Conservation (phyloP, 2,113 vertebrate species). For the Corythaixoides concolor region DNA sequence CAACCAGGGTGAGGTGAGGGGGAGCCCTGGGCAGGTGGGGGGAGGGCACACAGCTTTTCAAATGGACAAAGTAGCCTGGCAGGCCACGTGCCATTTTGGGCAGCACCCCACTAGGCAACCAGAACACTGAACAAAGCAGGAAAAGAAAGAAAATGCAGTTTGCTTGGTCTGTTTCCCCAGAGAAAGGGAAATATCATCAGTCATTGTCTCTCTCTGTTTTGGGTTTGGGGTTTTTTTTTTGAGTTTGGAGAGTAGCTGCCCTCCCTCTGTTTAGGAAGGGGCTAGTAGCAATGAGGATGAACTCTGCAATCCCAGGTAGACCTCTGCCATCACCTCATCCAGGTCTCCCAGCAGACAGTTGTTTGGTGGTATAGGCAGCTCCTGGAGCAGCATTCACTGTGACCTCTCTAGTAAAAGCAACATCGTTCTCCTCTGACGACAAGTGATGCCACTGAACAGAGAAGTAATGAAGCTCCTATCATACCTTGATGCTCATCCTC, state of each 20-base stretch:
- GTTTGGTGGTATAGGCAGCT: background rate
- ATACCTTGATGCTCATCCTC: background rate
- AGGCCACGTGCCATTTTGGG: background rate
- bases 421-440: background rate
- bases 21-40: background rate
- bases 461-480: background rate
- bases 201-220: background rate
- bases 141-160: background rate
- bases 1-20: background rate
- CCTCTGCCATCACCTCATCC: background rate
- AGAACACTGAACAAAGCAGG: background rate
- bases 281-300: background rate
- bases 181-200: background rate
- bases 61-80: background rate
- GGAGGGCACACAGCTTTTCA: background rate
- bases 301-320: background rate
- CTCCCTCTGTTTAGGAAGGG: background rate
- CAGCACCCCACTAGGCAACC: background rate
- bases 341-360: background rate
- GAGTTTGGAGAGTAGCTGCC: background rate
- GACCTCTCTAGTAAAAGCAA: background rate
- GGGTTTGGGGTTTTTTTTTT: background rate
- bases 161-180: background rate
- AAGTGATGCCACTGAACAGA: background rate
- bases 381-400: background rate